Percentiles rank a stretch among this genome's conserved stretches.
phyloP scores from a whole-genome alignment of 2,113 vertebrate species.

The Prietella phreatophila region DNA sequence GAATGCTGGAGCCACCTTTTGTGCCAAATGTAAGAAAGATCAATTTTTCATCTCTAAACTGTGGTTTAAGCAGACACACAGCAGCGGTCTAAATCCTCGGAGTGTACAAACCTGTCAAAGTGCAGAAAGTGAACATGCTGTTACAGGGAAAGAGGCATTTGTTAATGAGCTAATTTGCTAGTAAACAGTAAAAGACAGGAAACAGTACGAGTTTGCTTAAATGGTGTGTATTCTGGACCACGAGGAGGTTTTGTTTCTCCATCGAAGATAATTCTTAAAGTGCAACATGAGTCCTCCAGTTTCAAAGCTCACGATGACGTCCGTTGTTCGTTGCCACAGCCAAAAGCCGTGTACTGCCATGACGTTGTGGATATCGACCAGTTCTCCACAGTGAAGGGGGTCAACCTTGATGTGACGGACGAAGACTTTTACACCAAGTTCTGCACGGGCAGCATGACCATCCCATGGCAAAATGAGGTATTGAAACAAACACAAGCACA shows the following conservation, averaged over 20 bases:
- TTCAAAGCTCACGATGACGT: background rate
- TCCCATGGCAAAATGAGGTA: constrained; percentile 85
- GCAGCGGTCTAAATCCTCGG: background rate
- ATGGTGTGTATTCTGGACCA: background rate
- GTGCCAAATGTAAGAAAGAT: constrained; percentile 73
- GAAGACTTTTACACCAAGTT: constrained; percentile 77
- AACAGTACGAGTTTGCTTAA: background rate
- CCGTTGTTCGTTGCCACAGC: constrained; percentile 58
- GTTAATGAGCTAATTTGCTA: background rate
- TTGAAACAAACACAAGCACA: background rate
- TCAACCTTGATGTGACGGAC: constrained; percentile 73
- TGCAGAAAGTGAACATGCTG: background rate
- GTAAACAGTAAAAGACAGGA: background rate
- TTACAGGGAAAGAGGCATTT: too few relatives aligned
- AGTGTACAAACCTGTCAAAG: too few relatives aligned
- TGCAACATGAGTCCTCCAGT: background rate
- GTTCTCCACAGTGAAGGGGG: constrained; percentile 79
- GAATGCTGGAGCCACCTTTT: constrained; percentile 72
- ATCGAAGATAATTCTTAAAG: background rate
- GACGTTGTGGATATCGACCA: constrained; percentile 86
- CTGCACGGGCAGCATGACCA: constrained; percentile 73
- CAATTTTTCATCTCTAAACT: too few relatives aligned
- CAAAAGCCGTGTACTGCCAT: constrained; percentile 81
- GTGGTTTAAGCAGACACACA: background rate
- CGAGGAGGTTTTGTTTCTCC: background rate